phyloP scores from a whole-genome alignment of 2,888 invertebrate species.

The Teleiodes luculella region DNA sequence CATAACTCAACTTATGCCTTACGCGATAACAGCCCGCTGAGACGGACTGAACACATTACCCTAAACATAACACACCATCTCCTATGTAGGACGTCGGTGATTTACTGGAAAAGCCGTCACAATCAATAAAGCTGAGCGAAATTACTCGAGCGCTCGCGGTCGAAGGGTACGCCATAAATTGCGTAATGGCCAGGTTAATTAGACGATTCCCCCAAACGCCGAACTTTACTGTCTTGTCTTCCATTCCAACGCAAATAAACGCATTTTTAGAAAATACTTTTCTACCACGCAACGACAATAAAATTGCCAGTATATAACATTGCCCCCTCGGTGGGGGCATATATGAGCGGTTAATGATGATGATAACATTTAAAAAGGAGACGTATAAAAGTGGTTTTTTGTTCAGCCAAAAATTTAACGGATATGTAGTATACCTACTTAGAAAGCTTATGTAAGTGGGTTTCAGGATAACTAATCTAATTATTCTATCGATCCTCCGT shows the following conservation, averaged over 20 bases:
- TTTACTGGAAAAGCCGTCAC: conserved; percentile 50
- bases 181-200: conserved; percentile 4
- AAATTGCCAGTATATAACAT: too few relatives aligned
- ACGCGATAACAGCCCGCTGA: neutral
- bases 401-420: too few relatives aligned
- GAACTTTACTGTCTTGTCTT: neutral
- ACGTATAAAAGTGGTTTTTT: too few relatives aligned
- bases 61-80: neutral
- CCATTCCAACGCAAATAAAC: conserved; percentile 8
- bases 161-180: neutral
- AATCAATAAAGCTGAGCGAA: conserved; percentile 56
- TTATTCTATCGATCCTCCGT: too few relatives aligned
- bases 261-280: neutral
- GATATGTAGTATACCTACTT: too few relatives aligned
- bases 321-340: too few relatives aligned
- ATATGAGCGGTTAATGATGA: too few relatives aligned
- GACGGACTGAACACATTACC: neutral
- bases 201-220: neutral
- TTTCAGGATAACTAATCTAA: too few relatives aligned
- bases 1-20: too few relatives aligned
- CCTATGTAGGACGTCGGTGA: conserved; percentile 32
- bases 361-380: too few relatives aligned
- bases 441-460: too few relatives aligned
- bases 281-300: too few relatives aligned
- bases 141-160: conserved; percentile 35